phyloP scores from a whole-genome alignment of 1,140 invertebrate genomes.

The Drosophila obscura region DNA sequence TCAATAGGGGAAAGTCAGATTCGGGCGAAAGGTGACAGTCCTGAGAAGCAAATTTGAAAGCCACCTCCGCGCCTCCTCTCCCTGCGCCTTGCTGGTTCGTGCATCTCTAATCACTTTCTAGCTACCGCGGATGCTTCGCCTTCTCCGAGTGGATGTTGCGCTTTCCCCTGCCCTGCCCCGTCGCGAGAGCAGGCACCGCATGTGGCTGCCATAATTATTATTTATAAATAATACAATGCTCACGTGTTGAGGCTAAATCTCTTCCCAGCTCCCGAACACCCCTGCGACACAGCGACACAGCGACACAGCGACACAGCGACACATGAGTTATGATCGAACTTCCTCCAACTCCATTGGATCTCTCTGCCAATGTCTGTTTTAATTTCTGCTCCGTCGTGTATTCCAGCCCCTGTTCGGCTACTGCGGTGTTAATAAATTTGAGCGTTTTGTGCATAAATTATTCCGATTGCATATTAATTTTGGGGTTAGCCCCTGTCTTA shows the following conservation, averaged over 20 bases:
- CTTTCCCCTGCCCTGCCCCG: conserved; percentile 25
- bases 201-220: conserved; percentile 71
- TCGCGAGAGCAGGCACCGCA: conserved; percentile 23
- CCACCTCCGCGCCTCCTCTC: conserved; percentile 10
- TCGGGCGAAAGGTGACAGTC: conserved; percentile 67
- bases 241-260: conserved; percentile 66
- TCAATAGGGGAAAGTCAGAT: conserved; percentile 41
- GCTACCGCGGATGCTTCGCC: conserved; percentile 33
- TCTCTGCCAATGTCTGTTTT: conserved; percentile 11
- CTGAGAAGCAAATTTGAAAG: conserved; percentile 67
- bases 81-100: not conserved
- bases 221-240: conserved; percentile 73
- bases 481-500: conserved; percentile 17
- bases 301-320: no score
- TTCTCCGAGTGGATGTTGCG: conserved; percentile 27
- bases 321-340: conserved; percentile 57
- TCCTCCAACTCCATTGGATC: conserved; percentile 20
- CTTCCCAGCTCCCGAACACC: not conserved
- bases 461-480: conserved; percentile 68
- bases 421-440: conserved; percentile 65
- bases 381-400: conserved; percentile 29
- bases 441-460: conserved; percentile 74
- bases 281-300: not conserved
- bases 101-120: conserved; percentile 46
- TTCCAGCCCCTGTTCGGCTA: conserved; percentile 7